phyloP scores from a whole-genome alignment of 1,140 invertebrate genomes.

The Reticulitermes speratus region DNA sequence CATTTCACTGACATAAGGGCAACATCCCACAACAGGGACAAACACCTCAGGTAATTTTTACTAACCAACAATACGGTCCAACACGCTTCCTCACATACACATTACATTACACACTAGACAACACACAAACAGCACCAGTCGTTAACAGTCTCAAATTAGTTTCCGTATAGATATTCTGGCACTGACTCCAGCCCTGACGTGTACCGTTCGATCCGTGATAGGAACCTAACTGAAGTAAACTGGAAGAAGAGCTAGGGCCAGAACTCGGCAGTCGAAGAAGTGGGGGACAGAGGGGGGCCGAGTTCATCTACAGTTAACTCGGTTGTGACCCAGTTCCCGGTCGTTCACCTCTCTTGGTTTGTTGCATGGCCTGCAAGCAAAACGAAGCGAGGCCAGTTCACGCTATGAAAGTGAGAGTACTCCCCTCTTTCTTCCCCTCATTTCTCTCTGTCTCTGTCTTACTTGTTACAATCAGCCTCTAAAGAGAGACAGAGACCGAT shows the following conservation, averaged over 20 bases:
- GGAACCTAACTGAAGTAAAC: not conserved
- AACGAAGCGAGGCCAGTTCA: constrained; percentile 45
- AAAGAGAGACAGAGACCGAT: constrained; percentile 24
- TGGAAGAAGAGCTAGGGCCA: not conserved
- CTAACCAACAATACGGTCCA: not conserved
- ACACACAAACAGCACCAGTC: too few relatives aligned
- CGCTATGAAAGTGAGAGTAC: constrained; percentile 63
- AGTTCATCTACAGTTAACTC: constrained; percentile 54
- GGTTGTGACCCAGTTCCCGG: constrained; percentile 64
- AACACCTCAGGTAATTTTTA: not conserved
- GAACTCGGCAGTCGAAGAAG: constrained; percentile 33
- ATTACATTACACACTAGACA: too few relatives aligned
- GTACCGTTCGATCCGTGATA: not conserved
- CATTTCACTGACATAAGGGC: constrained; percentile 58
- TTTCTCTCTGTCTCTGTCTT: constrained; percentile 36
- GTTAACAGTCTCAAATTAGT: too few relatives aligned
- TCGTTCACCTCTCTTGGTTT: constrained; percentile 52
- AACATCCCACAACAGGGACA: constrained; percentile 43
- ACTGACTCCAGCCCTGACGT: not conserved
- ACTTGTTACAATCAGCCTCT: not conserved
- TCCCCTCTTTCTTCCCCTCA: constrained; percentile 41
- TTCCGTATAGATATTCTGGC: too few relatives aligned
- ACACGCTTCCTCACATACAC: too few relatives aligned
- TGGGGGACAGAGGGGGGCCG: constrained; percentile 47
- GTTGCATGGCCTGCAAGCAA: constrained; percentile 37